These are phyloP conservation scores for Lacerta agilis DNA, from an alignment of 2,797 vertebrate species.

Conservation along the genomic window DNA sequence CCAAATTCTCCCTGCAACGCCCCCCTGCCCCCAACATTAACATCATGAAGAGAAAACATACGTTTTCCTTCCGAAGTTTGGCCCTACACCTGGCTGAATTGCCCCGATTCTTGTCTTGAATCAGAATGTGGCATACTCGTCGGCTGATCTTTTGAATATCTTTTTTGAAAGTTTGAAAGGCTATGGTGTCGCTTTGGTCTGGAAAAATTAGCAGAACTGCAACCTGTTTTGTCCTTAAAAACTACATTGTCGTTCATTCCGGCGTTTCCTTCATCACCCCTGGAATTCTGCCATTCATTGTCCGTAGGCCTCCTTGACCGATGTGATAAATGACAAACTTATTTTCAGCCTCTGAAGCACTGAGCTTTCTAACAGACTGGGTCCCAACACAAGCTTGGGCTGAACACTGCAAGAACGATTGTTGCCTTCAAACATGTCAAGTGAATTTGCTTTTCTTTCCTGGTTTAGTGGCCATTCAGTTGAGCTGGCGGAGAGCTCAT, in stretches of 20 bases:
- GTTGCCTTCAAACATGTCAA: not conserved
- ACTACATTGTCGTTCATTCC: not conserved
- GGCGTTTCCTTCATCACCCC: constrained; percentile 19
- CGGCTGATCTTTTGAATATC: not conserved
- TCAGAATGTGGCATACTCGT: not conserved
- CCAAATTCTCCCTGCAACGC: not conserved
- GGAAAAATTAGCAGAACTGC: constrained; percentile 18
- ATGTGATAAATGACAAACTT: constrained; percentile 2
- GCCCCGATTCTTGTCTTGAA: not conserved
- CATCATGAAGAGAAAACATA: not conserved
- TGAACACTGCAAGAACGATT: not conserved
- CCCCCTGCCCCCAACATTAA: not conserved
- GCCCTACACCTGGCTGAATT: not conserved
- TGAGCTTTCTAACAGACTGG: not conserved
- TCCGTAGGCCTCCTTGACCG: not conserved
- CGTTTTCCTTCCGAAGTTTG: not conserved
- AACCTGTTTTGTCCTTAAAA: not conserved
- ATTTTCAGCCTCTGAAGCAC: not conserved
- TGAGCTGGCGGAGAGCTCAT: not conserved
- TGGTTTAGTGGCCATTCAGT: not conserved
- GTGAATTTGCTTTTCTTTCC: not conserved
- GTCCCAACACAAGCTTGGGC: not conserved
- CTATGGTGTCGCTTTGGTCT: not conserved
- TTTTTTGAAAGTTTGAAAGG: not conserved
- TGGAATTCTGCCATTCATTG: constrained; percentile 38